A percentile compares a stretch with the other conserved stretches of the same genome.
Conservation (phyloP, 2,113 vertebrate species). For the Fulmarus glacialis region DNA sequence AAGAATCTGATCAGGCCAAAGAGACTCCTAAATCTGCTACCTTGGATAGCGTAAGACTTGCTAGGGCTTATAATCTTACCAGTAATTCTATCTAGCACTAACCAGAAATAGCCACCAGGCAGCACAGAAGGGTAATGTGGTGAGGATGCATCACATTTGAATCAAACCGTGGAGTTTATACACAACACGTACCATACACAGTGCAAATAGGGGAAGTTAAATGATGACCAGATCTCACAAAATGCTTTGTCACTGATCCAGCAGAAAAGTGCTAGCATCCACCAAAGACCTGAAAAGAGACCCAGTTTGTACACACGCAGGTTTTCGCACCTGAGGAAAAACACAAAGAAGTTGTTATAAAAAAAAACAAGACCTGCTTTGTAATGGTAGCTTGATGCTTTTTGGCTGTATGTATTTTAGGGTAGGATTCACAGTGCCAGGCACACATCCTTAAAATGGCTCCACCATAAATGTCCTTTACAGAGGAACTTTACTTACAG, state of each 20-base stretch:
- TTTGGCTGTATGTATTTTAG: background rate
- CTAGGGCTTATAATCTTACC: background rate
- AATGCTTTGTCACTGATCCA: conserved; percentile 96
- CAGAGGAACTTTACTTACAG: background rate
- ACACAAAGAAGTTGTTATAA: background rate
- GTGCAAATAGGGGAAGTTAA: conserved; percentile 97
- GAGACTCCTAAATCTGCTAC: background rate
- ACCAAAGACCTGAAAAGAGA: conserved; percentile 94
- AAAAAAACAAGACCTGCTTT: background rate
- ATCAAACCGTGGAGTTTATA: background rate
- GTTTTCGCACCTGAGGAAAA: conserved; percentile 89
- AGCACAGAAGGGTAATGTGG: background rate
- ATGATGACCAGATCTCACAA: conserved; percentile 94
- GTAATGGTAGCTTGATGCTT: background rate
- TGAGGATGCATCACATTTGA: background rate
- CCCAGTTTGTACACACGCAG: conserved; percentile 94
- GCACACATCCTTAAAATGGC: background rate
- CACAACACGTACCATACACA: conserved; percentile 88
- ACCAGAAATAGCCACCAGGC: background rate
- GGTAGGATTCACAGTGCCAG: background rate
- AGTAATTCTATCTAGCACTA: background rate
- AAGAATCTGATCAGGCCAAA: background rate
- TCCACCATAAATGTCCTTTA: background rate
- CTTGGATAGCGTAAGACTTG: background rate
- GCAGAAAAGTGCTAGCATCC: conserved; percentile 91